Evolutionary conservation across 1,140 invertebrate species (phyloP).

Genomic region (Neodiprion pinetum): DNA sequence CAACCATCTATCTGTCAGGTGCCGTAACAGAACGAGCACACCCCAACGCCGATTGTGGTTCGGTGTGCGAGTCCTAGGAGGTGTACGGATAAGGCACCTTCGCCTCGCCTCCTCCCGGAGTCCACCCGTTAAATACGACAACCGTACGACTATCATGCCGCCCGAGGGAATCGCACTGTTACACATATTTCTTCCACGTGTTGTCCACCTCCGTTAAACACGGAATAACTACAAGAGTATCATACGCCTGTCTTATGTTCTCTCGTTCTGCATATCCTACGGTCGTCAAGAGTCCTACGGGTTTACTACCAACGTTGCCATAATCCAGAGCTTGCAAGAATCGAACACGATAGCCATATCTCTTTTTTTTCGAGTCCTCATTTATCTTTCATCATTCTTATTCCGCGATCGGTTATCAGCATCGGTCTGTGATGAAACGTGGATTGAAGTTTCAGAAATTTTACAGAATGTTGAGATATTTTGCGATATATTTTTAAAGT

Average conservation of each 20-base stretch:
- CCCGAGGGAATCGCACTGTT: background rate
- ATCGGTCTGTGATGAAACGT: background rate
- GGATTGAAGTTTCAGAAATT: too few species aligned
- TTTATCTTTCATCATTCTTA: background rate
- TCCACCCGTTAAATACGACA: constrained; percentile 3
- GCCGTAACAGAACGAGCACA: background rate
- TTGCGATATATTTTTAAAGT: too few species aligned
- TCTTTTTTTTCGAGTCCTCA: background rate
- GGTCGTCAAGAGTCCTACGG: background rate
- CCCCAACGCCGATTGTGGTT: background rate
- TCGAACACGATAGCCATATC: background rate
- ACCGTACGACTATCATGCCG: background rate
- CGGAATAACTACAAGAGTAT: background rate
- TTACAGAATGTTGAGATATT: too few species aligned
- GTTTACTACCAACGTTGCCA: too few species aligned
- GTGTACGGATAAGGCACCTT: too few species aligned
- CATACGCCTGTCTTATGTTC: background rate
- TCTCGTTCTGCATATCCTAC: background rate
- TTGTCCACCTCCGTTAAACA: background rate
- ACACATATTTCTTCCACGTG: background rate
- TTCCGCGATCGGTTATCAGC: background rate
- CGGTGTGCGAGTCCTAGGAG: too few species aligned
- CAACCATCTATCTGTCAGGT: background rate
- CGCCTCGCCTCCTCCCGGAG: too few species aligned
- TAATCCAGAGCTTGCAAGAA: background rate